Percentiles rank a stretch among this genome's conserved stretches.
phyloP scores from a whole-genome alignment of 2,888 invertebrate genomes.

The Agrochola macilenta region DNA sequence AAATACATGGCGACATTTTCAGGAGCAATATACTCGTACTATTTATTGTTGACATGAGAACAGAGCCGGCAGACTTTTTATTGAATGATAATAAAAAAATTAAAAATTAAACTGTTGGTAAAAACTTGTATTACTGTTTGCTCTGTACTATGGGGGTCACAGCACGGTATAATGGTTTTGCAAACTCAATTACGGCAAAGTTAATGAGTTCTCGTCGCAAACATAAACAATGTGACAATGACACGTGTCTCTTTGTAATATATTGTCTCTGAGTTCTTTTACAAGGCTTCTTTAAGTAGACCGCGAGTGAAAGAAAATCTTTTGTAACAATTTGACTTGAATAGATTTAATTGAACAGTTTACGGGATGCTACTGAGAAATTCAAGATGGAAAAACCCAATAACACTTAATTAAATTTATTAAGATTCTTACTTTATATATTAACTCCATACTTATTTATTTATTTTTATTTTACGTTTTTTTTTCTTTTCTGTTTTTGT shows the following conservation, averaged over 20 bases:
- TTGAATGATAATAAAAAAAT: background rate
- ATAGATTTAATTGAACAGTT: background rate
- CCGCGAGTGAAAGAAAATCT: conserved; percentile 16
- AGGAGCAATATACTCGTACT: background rate
- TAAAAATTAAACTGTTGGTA: no score
- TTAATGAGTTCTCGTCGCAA: conserved; percentile 68
- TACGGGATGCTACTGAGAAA: no score
- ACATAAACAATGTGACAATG: conserved; percentile 61
- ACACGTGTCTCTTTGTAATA: conserved; percentile 43
- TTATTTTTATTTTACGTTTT: no score
- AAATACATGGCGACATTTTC: background rate
- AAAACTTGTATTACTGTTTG: conserved; percentile 34
- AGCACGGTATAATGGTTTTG: conserved; percentile 44
- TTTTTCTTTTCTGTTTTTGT: no score
- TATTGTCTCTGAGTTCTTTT: conserved; percentile 25
- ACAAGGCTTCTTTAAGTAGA: conserved; percentile 33
- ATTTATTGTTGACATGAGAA: background rate
- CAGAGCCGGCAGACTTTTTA: background rate
- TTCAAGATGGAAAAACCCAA: no score
- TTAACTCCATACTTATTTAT: no score
- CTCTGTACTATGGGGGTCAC: conserved; percentile 32
- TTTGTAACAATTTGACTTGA: background rate
- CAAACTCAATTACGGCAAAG: conserved; percentile 59
- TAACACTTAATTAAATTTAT: no score
- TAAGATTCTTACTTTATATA: no score